Evolutionary conservation across 2,113 vertebrate genomes (phyloP).

Genomic region (Lagopus leucura): DNA sequence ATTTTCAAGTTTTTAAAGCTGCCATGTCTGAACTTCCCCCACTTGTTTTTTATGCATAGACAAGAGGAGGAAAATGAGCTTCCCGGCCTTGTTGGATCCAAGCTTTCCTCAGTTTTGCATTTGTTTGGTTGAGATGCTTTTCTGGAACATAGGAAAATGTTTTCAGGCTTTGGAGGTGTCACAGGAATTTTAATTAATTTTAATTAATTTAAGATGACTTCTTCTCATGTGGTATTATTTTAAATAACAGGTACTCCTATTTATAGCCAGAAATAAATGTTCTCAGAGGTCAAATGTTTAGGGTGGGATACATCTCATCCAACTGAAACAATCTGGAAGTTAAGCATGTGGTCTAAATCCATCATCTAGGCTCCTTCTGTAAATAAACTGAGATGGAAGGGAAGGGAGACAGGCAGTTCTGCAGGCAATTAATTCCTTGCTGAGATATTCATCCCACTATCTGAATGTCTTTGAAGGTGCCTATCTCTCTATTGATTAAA

Average conservation of each 20-base stretch:
- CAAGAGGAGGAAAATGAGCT: neutral
- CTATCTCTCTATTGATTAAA: slow-evolving; percentile 46
- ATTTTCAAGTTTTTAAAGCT: neutral
- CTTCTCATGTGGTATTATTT: slow-evolving; percentile 34
- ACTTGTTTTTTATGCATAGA: neutral
- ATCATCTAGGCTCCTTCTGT: neutral
- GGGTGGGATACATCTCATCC: neutral
- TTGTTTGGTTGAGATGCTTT: neutral
- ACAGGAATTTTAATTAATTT: slow-evolving; percentile 8
- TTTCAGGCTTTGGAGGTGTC: slow-evolving; percentile 21
- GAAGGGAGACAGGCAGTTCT: slow-evolving; percentile 6
- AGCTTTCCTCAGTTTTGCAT: slow-evolving; percentile 23
- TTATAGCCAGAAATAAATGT: slow-evolving; percentile 3
- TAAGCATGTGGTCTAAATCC: neutral
- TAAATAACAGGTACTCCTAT: slow-evolving; percentile 19
- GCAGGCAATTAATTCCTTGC: neutral
- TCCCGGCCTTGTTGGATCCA: neutral
- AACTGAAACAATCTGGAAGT: neutral
- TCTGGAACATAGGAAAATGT: neutral
- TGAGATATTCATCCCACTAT: neutral
- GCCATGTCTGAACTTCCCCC: neutral
- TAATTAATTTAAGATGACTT: slow-evolving; percentile 13
- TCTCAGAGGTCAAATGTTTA: slow-evolving; percentile 17
- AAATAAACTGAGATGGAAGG: neutral
- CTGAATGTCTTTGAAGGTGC: slow-evolving; percentile 64